Base-by-base conservation (phyloP, 2,888 invertebrate genomes). In the Thera obeliscata region DNA sequence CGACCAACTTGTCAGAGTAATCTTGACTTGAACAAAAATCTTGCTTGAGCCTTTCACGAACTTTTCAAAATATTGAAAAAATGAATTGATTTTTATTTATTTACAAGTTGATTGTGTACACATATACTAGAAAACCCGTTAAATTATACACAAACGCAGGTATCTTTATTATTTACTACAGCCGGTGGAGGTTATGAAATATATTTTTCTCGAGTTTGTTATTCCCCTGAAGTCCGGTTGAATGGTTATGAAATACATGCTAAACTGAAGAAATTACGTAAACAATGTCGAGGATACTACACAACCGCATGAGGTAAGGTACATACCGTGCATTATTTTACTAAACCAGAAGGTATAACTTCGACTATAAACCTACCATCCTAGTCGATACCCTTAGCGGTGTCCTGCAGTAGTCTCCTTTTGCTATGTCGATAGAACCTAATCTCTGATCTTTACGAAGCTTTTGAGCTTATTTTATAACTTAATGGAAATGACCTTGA, bases 231-330 rank as follows among this genome's bases (percentile, higher is more conserved):
- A 73, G 70, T 77, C 72, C 38, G 70, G 70, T 71, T 70, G 71
- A 77, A 80, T 86, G 85, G 87, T 87, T 87, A 88, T 86, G 85
- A 84, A 83, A 84, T 83, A 83, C 77, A 80, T 76, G 79, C 77
- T 76, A 77, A 82, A 76, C 76, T 79, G 67, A 82, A 84, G 71
- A 77, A 83, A 83, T 86, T 82, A 86, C 83, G 79, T 84, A 82
- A 87, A 90, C 73, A 77, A 93, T 93, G 93, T 93, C 93, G 74
- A 88, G 93, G 81, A 91, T 93, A 83, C 87, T 93, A 64, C 90
- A 92, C 78, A 89, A 92, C 81, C 91, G 89, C 68, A 80, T 91
- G 80, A 91, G 91, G 93, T 92, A 81, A 80, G 78, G 9, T 64
- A 36, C 22, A 38, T 22, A 22, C 35, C 36, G 12, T 36, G 9